Base-by-base conservation (phyloP, 1,140 invertebrate genomes). In the Myzus persicae region DNA sequence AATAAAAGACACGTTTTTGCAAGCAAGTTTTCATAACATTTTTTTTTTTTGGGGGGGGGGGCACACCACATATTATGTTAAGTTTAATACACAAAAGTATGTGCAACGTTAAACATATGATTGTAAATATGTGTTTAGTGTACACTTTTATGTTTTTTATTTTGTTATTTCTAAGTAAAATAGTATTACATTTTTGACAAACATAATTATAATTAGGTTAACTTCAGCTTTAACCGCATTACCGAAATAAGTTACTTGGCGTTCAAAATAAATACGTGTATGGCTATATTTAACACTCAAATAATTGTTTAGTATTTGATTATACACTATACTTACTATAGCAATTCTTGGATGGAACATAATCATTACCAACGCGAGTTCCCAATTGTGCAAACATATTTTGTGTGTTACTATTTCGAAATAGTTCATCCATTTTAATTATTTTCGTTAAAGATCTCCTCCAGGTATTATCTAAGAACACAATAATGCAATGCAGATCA, bases 351-450 rank as follows among this genome's bases (percentile, higher is more conserved):
- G 91, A 93, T 38, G 44, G 76, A 2, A 93, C 9, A 42, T 51
- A 93, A 38, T 93, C 46, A 38, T 85, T 46, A 20, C 20, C 46
- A 24, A 84, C 46, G 0, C 84, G 48, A 31, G 14, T 93, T 42
- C 91, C 76, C 46, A 93, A 54, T 20, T 93, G 91, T 2, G 91
- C 8, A 54, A 93, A 93, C 76, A 93, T 85, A 26, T 18, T 93
- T 84, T 93, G 81, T 22, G 54, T 48, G 36, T 93, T 48, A 54
- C 38, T 90, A n/a, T 42, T 90, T 20, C 44, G 31, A n/a, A 90
- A 90, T 54, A 89, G 36, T n/a, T 51, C 46, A 46, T n/a, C 44
- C 44, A 88, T 85, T 44, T 85, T 76, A 76, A 76, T 6, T 76
- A n/a, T 76, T 76, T 76, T 76, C 14, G 59, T 76, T 76, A n/a